Evolutionary conservation across 1,140 invertebrate species (phyloP).

Genomic region (Platyscapa corneri): DNA sequence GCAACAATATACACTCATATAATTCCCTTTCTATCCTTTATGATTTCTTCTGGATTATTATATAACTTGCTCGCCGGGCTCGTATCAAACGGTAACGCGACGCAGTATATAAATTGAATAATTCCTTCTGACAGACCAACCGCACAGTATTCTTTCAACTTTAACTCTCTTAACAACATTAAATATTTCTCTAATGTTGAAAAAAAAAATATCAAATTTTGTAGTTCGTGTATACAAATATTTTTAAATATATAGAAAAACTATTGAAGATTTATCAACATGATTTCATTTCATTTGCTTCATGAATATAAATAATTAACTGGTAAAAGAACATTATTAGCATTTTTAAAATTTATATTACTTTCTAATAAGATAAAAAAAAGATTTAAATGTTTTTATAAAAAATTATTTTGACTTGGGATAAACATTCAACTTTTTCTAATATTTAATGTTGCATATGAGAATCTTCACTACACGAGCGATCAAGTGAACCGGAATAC

Average conservation of each 20-base stretch:
- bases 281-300: no score
- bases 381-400: neutral
- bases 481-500: slow-evolving; percentile 13
- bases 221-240: no score
- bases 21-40: neutral
- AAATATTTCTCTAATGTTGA: neutral
- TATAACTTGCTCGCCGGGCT: neutral
- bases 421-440: neutral
- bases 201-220: no score
- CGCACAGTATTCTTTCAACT: neutral
- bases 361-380: no score
- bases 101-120: slow-evolving; percentile 25
- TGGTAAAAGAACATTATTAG: no score
- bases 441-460: neutral
- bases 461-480: neutral
- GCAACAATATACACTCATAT: slow-evolving; percentile 36
- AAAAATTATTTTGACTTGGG: neutral
- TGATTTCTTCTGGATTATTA: neutral
- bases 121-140: neutral
- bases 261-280: no score
- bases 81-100: slow-evolving; percentile 25
- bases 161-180: neutral
- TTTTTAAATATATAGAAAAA: no score
- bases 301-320: no score
- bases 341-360: no score